phyloP scores from a whole-genome alignment of 2,797 vertebrate species.

The Sylvia borin region DNA sequence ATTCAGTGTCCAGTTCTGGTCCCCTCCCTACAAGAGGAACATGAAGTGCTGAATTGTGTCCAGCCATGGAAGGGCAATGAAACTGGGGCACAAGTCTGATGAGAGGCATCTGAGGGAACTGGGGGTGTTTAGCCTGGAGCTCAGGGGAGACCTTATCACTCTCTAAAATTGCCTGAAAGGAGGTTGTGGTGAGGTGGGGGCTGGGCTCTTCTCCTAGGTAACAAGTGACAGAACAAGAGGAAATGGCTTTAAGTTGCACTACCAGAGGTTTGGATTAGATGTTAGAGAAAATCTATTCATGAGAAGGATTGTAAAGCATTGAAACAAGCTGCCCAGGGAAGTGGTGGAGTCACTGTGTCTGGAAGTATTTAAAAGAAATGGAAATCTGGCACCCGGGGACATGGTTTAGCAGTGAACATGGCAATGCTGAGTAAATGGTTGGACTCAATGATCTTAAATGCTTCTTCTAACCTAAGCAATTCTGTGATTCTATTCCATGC shows the following conservation, averaged over 20 bases:
- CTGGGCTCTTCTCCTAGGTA: background rate
- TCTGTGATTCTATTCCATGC: background rate
- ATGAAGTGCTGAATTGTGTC: accelerated
- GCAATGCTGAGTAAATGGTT: background rate
- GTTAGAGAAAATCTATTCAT: background rate
- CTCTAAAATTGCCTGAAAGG: background rate
- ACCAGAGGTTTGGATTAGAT: background rate
- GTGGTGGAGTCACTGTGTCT: background rate
- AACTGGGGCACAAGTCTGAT: background rate
- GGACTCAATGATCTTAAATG: background rate
- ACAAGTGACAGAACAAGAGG: background rate
- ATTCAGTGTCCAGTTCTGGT: background rate
- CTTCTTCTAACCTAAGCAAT: background rate
- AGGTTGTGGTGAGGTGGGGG: background rate
- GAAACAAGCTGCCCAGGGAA: background rate
- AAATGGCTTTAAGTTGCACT: background rate
- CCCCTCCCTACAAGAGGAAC: background rate
- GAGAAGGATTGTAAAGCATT: background rate
- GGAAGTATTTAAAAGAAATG: background rate
- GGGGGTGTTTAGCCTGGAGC: background rate
- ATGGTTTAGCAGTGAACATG: background rate
- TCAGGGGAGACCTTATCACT: background rate
- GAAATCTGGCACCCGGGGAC: background rate
- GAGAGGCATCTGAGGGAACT: background rate
- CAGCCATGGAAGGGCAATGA: accelerated